A percentile compares a stretch with the other conserved stretches of the same genome.
phyloP scores from a whole-genome alignment of 2,797 vertebrate genomes.

The Coregonus suidteri region DNA sequence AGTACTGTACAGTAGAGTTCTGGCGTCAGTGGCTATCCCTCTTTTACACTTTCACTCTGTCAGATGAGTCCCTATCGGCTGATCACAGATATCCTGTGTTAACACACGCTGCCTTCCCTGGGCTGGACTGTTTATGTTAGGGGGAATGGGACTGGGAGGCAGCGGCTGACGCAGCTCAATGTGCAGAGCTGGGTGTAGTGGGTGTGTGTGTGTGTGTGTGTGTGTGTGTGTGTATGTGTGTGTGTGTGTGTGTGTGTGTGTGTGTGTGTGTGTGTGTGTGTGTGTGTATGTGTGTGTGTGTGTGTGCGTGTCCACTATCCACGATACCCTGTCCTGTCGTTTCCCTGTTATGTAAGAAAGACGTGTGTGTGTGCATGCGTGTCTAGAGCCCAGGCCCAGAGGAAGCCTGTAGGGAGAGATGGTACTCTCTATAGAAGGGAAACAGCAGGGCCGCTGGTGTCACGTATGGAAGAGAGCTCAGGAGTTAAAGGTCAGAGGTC shows the following conservation, averaged over 20 bases:
- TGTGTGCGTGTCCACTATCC: background rate
- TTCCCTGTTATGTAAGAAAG: background rate
- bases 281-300: background rate
- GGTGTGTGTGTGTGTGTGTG: constrained; percentile 2
- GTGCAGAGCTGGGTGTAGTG: background rate
- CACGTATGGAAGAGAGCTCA: constrained; percentile 12
- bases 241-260: constrained; percentile 1
- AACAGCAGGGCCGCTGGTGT: constrained; percentile 36
- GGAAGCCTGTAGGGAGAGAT: constrained; percentile 15
- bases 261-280: constrained; percentile 4
- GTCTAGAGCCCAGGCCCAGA: constrained; percentile 21
- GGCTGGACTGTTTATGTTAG: constrained; percentile 13
- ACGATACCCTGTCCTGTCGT: background rate
- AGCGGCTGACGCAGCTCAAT: constrained; percentile 11
- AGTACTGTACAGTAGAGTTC: background rate
- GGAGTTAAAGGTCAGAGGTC: constrained; percentile 21
- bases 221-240: background rate
- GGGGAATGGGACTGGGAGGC: background rate
- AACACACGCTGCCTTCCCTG: constrained; percentile 1
- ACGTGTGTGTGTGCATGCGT: background rate
- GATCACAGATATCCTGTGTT: constrained; percentile 28
- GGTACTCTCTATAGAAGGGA: constrained; percentile 32
- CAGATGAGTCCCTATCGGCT: constrained; percentile 8
- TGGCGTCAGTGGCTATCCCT: background rate
- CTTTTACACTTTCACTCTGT: constrained; percentile 17